Percentiles rank a stretch among this genome's conserved stretches.
These are phyloP conservation scores for Porites evermanni DNA, from an alignment of 92 coral and sea anemone species.

Conservation along the genomic window DNA sequence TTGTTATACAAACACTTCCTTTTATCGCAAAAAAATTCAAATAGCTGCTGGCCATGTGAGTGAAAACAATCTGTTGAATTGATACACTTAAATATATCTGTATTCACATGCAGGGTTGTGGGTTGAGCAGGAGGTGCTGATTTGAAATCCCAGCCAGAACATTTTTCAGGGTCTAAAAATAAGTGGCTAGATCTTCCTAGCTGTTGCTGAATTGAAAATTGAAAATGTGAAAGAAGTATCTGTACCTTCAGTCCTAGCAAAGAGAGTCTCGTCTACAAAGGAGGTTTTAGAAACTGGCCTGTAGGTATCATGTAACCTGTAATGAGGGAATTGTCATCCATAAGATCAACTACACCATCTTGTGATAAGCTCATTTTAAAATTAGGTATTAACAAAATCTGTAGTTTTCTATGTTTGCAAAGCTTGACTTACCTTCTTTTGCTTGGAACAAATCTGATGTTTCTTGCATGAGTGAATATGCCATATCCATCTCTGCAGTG, in stretches of 20 bases:
- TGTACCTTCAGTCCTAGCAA: conserved; percentile 71
- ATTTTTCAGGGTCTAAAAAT: too few relatives aligned
- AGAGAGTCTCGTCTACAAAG: conserved; percentile 76
- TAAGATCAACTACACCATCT: neutral
- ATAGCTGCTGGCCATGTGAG: too few relatives aligned
- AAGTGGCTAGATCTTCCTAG: too few relatives aligned
- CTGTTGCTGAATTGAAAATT: too few relatives aligned
- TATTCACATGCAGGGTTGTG: too few relatives aligned
- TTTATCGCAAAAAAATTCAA: too few relatives aligned
- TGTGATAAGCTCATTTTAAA: neutral
- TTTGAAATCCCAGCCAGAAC: too few relatives aligned
- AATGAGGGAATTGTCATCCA: neutral
- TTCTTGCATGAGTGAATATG: conserved; percentile 88
- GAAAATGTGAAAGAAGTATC: neutral
- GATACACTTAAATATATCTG: too few relatives aligned
- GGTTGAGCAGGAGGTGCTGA: too few relatives aligned
- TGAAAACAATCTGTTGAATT: too few relatives aligned
- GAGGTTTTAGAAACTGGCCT: conserved; percentile 71
- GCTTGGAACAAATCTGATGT: conserved; percentile 78
- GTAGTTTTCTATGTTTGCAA: neutral
- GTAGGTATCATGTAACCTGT: conserved; percentile 77
- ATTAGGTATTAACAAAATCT: too few relatives aligned
- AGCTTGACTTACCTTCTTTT: conserved; percentile 77
- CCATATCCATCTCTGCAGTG: conserved; percentile 88
- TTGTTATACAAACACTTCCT: too few relatives aligned